Conservation (phyloP, 1,140 invertebrate species). For the Drosophila sproati region DNA sequence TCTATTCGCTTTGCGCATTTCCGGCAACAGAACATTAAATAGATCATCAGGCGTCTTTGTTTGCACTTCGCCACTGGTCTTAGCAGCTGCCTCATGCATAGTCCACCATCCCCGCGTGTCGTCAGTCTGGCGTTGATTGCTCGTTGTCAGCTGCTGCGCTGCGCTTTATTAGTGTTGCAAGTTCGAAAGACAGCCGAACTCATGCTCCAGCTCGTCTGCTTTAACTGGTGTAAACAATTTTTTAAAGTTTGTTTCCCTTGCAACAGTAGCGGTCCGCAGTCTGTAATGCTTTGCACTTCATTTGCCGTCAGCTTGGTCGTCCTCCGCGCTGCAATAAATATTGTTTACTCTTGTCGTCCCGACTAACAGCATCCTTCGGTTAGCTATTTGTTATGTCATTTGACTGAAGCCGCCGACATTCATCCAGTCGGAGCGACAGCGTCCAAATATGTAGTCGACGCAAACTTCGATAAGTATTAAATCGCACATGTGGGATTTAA, state of each 20-base stretch:
- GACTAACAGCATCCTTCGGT: conserved; percentile 49
- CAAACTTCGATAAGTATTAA: conserved; percentile 61
- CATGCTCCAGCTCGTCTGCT: conserved; percentile 5
- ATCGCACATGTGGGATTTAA: conserved; percentile 53
- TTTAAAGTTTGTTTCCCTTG: conserved; percentile 77
- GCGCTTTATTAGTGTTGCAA: conserved; percentile 65
- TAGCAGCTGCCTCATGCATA: conserved; percentile 24
- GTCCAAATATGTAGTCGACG: conserved; percentile 41
- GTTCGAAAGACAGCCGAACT: conserved; percentile 37
- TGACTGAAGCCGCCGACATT: conserved; percentile 71
- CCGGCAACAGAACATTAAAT: conserved; percentile 64
- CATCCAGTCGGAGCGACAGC: conserved; percentile 61
- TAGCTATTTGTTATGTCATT: conserved; percentile 78
- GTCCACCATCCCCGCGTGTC: not conserved
- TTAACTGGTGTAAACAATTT: conserved; percentile 68
- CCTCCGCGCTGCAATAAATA: conserved; percentile 67
- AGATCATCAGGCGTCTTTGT: conserved; percentile 77
- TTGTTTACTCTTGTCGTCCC: conserved; percentile 62
- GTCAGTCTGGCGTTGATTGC: conserved; percentile 47
- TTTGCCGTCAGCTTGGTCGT: conserved; percentile 48
- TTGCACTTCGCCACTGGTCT: conserved; percentile 63
- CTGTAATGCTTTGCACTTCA: conserved; percentile 78
- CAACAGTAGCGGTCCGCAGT: conserved; percentile 63
- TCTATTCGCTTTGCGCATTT: conserved; percentile 39
- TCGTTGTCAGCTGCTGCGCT: conserved; percentile 67